phyloP scores from a whole-genome alignment of 2,888 invertebrate genomes.

The Nomada hirtipes region DNA sequence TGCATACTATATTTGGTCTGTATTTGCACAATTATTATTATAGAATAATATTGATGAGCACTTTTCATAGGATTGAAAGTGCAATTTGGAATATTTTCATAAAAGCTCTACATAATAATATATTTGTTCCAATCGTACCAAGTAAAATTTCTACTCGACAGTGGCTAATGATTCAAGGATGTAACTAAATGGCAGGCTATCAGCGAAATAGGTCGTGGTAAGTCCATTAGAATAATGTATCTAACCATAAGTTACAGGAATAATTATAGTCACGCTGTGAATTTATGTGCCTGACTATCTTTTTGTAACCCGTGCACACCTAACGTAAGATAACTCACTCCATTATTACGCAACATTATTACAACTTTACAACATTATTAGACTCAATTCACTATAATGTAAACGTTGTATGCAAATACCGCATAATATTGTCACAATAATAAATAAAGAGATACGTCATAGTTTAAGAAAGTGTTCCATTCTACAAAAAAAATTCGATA shows the following conservation, averaged over 20 bases:
- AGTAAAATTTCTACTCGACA: not conserved
- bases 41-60: too few relatives aligned
- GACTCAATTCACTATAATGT: too few relatives aligned
- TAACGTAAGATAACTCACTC: not conserved
- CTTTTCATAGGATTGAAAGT: too few relatives aligned
- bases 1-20: too few relatives aligned
- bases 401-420: too few relatives aligned
- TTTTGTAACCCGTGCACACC: not conserved
- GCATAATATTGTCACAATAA: too few relatives aligned
- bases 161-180: conserved; percentile 5
- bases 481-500: too few relatives aligned
- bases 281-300: not conserved
- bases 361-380: too few relatives aligned
- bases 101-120: not conserved
- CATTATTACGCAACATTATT: too few relatives aligned
- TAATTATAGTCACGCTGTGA: conserved; percentile 10
- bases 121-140: not conserved
- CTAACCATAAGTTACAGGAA: conserved; percentile 4
- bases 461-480: too few relatives aligned
- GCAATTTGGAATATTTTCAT: not conserved
- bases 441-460: too few relatives aligned
- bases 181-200: conserved; percentile 8
- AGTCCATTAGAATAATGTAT: conserved; percentile 21
- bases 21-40: too few relatives aligned
- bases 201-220: conserved; percentile 37